These are phyloP conservation scores for Sphenodon punctatus DNA, from an alignment of 2,797 vertebrate species.

Conservation along the genomic window DNA sequence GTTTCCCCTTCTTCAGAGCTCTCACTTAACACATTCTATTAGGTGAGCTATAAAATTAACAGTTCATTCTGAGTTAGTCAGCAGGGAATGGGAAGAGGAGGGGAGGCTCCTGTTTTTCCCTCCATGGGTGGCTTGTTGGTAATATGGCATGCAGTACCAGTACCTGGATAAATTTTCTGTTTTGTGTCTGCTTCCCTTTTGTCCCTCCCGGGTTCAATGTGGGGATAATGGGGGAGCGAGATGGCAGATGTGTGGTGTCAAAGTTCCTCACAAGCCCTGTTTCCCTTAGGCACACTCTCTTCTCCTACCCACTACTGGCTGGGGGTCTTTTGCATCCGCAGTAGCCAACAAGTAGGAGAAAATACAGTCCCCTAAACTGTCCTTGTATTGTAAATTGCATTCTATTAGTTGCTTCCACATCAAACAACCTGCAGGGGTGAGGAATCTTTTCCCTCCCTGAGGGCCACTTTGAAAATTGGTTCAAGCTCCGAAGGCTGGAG, in stretches of 20 bases:
- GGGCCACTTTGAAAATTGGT: no score
- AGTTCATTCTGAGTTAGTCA: background rate
- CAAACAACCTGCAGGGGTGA: no score
- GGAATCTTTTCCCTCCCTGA: no score
- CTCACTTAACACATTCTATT: background rate
- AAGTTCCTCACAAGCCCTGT: background rate
- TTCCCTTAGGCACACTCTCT: background rate
- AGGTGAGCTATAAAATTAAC: background rate
- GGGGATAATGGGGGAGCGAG: background rate
- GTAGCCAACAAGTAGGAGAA: background rate
- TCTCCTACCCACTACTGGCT: background rate
- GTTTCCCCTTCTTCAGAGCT: background rate
- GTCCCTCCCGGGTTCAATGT: background rate
- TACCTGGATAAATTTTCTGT: background rate
- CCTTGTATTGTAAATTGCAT: no score
- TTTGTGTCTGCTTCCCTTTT: conserved; percentile 1
- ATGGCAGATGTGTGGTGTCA: conserved; percentile 7
- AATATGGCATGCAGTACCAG: background rate
- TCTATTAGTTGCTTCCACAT: no score
- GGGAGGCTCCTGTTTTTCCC: background rate
- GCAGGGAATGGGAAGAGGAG: background rate
- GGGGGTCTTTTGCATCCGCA: background rate
- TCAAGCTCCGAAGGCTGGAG: no score
- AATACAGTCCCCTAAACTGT: background rate
- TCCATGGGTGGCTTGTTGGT: background rate